Conservation (phyloP, 2,797 vertebrate species). For the Adrianichthys oophorus region DNA sequence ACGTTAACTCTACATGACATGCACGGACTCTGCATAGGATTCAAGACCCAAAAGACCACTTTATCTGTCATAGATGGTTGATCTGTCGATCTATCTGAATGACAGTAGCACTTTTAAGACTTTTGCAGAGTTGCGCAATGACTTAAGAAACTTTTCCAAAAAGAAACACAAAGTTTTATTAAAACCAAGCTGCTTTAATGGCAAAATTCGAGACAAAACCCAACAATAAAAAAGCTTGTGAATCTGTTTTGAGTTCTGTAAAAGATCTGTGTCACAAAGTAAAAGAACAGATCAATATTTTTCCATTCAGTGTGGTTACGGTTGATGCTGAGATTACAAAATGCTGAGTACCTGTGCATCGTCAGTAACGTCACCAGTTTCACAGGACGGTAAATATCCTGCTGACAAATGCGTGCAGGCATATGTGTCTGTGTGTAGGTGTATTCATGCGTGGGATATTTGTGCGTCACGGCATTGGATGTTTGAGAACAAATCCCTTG, state of each 20-base stretch:
- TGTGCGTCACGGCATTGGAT: conserved; percentile 63
- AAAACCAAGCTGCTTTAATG: too few species aligned
- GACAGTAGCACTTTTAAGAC: not conserved
- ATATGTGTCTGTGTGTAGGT: conserved; percentile 32
- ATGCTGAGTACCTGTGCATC: conserved; percentile 23
- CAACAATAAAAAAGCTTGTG: too few species aligned
- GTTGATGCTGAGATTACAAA: conserved; percentile 25
- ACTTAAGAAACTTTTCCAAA: too few species aligned
- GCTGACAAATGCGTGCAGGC: conserved; percentile 11
- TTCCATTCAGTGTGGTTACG: conserved; percentile 28
- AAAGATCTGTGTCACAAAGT: not conserved
- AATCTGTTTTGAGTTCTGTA: too few species aligned
- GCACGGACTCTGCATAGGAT: conserved; percentile 14
- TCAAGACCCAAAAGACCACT: conserved; percentile 20
- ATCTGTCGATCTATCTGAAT: conserved; percentile 2
- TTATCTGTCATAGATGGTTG: conserved; percentile 26
- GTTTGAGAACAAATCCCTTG: conserved; percentile 65
- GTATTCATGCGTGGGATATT: conserved; percentile 55
- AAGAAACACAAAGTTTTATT: too few species aligned
- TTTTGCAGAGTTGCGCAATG: too few species aligned
- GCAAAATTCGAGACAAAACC: too few species aligned
- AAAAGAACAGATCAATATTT: conserved; percentile 30
- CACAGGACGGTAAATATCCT: conserved; percentile 28
- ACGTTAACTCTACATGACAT: conserved; percentile 37
- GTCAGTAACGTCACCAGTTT: conserved; percentile 39